These are phyloP conservation scores for Bovichtus variegatus DNA, from an alignment of 2,797 vertebrate species.

Conservation along the genomic window DNA sequence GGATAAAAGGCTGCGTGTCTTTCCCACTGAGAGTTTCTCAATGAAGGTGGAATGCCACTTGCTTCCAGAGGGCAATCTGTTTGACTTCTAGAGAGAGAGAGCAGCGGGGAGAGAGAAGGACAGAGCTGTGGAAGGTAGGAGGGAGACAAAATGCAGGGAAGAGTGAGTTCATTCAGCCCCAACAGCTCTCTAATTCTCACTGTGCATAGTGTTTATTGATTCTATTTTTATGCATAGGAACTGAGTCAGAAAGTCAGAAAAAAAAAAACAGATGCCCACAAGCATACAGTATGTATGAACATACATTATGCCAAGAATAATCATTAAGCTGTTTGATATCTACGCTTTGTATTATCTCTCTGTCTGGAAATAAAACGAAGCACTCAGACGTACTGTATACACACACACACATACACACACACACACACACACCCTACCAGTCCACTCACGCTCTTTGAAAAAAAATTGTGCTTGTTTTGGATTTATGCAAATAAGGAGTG, in stretches of 20 bases:
- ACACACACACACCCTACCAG: conserved; percentile 26
- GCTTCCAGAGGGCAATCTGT: conserved; percentile 63
- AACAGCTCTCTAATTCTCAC: conserved; percentile 35
- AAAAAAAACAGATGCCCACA: conserved; percentile 7
- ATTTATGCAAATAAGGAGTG: conserved; percentile 13
- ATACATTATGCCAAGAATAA: conserved; percentile 12
- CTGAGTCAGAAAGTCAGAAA: neutral
- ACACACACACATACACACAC: conserved; percentile 30
- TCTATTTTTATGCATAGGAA: conserved; percentile 26
- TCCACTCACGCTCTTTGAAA: conserved; percentile 21
- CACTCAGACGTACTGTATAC: conserved; percentile 23
- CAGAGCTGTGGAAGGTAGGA: conserved; percentile 31
- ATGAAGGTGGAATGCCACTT: conserved; percentile 71
- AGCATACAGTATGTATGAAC: neutral
- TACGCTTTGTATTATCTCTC: conserved; percentile 25
- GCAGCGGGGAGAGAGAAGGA: conserved; percentile 31
- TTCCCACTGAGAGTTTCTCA: conserved; percentile 71
- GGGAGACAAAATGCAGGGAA: conserved; percentile 37
- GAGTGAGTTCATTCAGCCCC: conserved; percentile 48
- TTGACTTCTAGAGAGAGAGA: conserved; percentile 49
- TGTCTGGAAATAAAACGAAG: conserved; percentile 44
- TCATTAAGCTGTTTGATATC: conserved; percentile 43
- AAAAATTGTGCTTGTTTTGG: conserved; percentile 21
- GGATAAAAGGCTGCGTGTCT: conserved; percentile 54
- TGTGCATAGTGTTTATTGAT: conserved; percentile 45